Conservation (phyloP, 1,140 invertebrate genomes). For the Trinorchestia longiramus region DNA sequence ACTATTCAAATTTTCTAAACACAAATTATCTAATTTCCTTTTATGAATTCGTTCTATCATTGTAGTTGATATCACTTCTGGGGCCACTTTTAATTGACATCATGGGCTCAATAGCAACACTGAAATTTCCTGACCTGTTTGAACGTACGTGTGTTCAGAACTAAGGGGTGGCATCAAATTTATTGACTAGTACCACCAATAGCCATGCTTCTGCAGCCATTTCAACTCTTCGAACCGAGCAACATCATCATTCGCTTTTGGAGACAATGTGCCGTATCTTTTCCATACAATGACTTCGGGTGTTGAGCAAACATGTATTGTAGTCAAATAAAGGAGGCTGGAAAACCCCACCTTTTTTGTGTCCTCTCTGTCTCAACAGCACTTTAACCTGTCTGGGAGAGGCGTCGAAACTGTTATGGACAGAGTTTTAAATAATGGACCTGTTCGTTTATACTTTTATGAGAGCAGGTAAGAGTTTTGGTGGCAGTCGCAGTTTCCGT, state of each 20-base stretch:
- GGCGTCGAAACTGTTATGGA: not conserved
- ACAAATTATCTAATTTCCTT: not conserved
- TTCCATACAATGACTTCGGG: conserved; percentile 6
- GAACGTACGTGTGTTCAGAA: not conserved
- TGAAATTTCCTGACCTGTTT: not conserved
- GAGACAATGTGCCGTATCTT: not conserved
- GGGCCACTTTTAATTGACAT: not conserved
- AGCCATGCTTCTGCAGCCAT: not conserved
- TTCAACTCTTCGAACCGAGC: not conserved
- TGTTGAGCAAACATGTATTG: conserved; percentile 8
- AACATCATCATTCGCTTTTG: conserved; percentile 6
- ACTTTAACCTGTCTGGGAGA: not conserved
- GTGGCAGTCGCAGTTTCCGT: not conserved
- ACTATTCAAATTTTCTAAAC: not conserved
- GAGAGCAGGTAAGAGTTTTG: not conserved
- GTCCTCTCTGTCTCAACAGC: not conserved
- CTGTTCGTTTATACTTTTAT: not conserved
- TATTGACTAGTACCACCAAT: not conserved
- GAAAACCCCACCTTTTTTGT: not conserved
- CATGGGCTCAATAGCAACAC: not conserved
- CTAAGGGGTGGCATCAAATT: not conserved
- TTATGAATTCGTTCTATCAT: not conserved
- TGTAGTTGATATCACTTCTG: not conserved
- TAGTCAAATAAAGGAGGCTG: conserved; percentile 7
- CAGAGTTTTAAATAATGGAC: not conserved